These are phyloP conservation scores for Cheilosia grossa DNA, from an alignment of 2,888 invertebrate genomes.

Conservation along the genomic window DNA sequence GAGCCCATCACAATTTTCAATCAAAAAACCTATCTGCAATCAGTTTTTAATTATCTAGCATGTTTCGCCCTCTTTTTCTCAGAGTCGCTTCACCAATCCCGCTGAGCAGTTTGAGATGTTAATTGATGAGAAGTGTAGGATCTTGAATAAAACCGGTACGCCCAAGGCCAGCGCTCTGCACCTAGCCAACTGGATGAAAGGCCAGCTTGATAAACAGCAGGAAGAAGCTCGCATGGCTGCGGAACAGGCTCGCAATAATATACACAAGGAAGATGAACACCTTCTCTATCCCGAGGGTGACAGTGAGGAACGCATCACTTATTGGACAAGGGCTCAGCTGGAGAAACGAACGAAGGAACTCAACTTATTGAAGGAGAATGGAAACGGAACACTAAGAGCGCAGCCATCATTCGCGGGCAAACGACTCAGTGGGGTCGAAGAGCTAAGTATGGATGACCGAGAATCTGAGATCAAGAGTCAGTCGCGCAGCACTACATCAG, in stretches of 20 bases:
- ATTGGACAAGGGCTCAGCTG: slow-evolving; percentile 90
- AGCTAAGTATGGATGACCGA: slow-evolving; percentile 83
- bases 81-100: slow-evolving; percentile 76
- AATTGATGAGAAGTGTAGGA: slow-evolving; percentile 87
- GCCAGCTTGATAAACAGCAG: slow-evolving; percentile 87
- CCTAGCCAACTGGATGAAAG: slow-evolving; percentile 92
- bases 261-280: slow-evolving; percentile 81
- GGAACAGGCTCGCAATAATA: slow-evolving; percentile 79
- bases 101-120: slow-evolving; percentile 85
- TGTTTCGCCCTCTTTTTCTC: slow-evolving; percentile 15
- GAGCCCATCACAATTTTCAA: slow-evolving; percentile 83
- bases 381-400: slow-evolving; percentile 79
- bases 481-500: slow-evolving; percentile 90
- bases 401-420: slow-evolving; percentile 79
- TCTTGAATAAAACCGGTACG: slow-evolving; percentile 86
- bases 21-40: slow-evolving; percentile 52
- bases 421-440: slow-evolving; percentile 83
- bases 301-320: slow-evolving; percentile 82
- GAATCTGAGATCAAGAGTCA: slow-evolving; percentile 86
- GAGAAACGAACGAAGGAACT: slow-evolving; percentile 88
- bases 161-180: slow-evolving; percentile 90
- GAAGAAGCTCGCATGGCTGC: slow-evolving; percentile 81
- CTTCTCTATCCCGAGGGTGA: slow-evolving; percentile 79
- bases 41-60: neutral
- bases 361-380: slow-evolving; percentile 85